Evolutionary conservation across 2,797 vertebrate species (phyloP).

Genomic region (Saxicola maurus): DNA sequence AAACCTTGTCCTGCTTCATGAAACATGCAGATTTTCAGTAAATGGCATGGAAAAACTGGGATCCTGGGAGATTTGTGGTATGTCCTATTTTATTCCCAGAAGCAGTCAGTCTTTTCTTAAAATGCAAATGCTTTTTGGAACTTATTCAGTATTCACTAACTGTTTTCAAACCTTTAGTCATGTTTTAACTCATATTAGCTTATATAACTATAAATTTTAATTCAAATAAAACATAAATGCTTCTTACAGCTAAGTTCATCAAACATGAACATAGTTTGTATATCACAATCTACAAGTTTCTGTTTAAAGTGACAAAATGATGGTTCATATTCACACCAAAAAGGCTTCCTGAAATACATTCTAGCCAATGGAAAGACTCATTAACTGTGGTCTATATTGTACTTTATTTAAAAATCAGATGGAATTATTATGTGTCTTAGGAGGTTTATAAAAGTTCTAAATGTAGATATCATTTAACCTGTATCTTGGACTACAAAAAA

Average conservation of each 20-base stretch:
- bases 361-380: neutral
- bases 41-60: neutral
- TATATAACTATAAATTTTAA: neutral
- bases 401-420: neutral
- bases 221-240: neutral
- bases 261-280: neutral
- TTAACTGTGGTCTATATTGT: neutral
- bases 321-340: neutral
- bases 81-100: neutral
- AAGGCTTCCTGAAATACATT: neutral
- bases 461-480: neutral
- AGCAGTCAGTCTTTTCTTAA: neutral
- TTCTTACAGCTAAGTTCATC: neutral
- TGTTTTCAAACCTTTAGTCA: neutral
- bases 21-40: neutral
- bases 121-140: neutral
- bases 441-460: neutral
- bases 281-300: neutral
- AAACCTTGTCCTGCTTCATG: neutral
- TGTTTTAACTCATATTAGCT: neutral
- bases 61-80: neutral
- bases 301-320: neutral
- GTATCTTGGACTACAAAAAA: neutral
- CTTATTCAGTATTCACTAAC: neutral
- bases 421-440: neutral